Evolutionary conservation across 2,888 invertebrate species (phyloP).

Genomic region (Dendrolimus houi): DNA sequence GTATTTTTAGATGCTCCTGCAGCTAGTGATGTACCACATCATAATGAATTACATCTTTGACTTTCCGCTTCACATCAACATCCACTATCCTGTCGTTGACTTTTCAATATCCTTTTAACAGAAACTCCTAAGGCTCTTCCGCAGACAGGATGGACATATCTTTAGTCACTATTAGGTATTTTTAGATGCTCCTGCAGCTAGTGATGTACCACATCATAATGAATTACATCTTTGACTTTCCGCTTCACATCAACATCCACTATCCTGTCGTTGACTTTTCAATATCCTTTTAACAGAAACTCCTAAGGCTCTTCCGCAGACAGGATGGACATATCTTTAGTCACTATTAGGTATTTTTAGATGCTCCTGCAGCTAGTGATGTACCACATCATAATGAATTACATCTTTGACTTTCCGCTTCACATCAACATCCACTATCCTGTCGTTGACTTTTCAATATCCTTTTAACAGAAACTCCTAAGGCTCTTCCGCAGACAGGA

Average conservation of each 20-base stretch:
- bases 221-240: not conserved
- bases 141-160: slow-evolving; percentile 23
- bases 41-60: not conserved
- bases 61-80: slow-evolving; percentile 1
- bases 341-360: slow-evolving; percentile 33
- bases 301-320: slow-evolving; percentile 35
- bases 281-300: slow-evolving; percentile 30
- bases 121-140: slow-evolving; percentile 36
- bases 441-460: slow-evolving; percentile 21
- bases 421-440: slow-evolving; percentile 9
- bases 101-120: slow-evolving; percentile 29
- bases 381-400: too few relatives aligned
- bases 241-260: slow-evolving; percentile 5
- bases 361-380: slow-evolving; percentile 15
- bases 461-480: slow-evolving; percentile 33
- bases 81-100: slow-evolving; percentile 10
- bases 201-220: not conserved
- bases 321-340: slow-evolving; percentile 21
- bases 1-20: slow-evolving; percentile 30
- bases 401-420: not conserved
- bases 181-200: slow-evolving; percentile 22
- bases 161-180: slow-evolving; percentile 29
- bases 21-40: too few relatives aligned
- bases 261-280: slow-evolving; percentile 14
- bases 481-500: slow-evolving; percentile 21